phyloP scores from a whole-genome alignment of 2,797 vertebrate species.

The Pseudochirops corinnae region DNA sequence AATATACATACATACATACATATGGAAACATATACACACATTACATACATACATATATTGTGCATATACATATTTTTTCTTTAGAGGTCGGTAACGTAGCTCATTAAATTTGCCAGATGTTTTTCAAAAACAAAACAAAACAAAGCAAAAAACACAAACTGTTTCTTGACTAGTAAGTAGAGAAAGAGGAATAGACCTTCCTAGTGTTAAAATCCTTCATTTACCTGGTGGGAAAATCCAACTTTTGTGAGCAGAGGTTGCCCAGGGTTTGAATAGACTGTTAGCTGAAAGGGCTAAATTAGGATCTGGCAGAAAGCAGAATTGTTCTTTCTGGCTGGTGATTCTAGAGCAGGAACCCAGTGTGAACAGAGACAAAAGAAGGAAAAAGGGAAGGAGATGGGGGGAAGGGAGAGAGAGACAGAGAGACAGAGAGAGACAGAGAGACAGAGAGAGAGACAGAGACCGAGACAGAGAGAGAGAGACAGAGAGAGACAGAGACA shows the following conservation, averaged over 20 bases:
- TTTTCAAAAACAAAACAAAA: conserved; percentile 27
- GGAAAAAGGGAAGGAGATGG: background rate
- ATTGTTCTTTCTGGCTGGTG: conserved; percentile 28
- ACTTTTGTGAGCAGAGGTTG: conserved; percentile 46
- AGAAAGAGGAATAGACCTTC: conserved; percentile 28
- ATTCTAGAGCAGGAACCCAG: conserved; percentile 39
- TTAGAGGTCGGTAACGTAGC: background rate
- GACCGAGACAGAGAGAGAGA: background rate
- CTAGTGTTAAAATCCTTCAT: conserved; percentile 42
- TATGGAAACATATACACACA: background rate
- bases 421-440: too few species aligned
- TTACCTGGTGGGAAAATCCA: conserved; percentile 59
- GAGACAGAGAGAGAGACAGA: too few species aligned
- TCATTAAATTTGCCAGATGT: conserved; percentile 7
- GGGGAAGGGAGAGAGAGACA: background rate
- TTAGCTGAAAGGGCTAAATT: conserved; percentile 66
- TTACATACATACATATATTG: background rate
- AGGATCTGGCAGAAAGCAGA: background rate
- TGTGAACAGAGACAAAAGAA: background rate
- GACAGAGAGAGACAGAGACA: too few species aligned
- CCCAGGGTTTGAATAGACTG: conserved; percentile 42
- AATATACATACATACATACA: background rate
- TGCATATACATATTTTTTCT: background rate
- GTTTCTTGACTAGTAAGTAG: conserved; percentile 30
- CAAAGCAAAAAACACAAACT: background rate